phyloP scores from a whole-genome alignment of 2,113 vertebrate species.

The Malurus cyaneus region DNA sequence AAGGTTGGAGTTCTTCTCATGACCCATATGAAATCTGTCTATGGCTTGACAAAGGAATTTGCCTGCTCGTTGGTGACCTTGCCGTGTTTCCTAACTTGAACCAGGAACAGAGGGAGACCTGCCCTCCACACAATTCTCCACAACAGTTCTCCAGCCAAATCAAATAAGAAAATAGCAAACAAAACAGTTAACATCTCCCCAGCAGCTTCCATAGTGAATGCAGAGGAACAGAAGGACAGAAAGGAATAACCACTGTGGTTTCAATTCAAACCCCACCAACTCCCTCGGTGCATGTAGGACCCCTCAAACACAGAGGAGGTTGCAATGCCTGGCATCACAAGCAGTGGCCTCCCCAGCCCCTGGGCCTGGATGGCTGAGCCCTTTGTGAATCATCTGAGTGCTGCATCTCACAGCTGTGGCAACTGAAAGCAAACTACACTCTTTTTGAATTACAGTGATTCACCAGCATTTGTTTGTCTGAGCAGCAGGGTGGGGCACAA shows the following conservation, averaged over 20 bases:
- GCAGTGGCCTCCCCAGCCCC: background rate
- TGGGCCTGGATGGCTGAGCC: background rate
- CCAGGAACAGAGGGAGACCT: background rate
- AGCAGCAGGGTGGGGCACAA: constrained; percentile 9
- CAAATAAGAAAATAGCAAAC: background rate
- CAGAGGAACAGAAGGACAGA: background rate
- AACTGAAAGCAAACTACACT: background rate
- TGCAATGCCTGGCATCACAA: background rate
- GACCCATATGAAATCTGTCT: constrained; percentile 35
- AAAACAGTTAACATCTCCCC: background rate
- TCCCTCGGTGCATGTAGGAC: background rate
- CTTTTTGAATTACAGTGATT: constrained; percentile 18
- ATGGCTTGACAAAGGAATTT: background rate
- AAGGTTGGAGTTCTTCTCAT: background rate
- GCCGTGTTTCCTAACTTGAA: background rate
- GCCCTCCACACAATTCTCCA: background rate
- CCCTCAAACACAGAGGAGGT: background rate
- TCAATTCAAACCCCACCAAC: background rate
- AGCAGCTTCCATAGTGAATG: background rate
- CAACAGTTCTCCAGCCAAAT: background rate
- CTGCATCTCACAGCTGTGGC: background rate
- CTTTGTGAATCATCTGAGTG: constrained; percentile 15
- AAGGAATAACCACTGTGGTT: background rate
- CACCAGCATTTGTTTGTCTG: background rate
- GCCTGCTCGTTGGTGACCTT: background rate